Conservation (phyloP, 2,797 vertebrate genomes). For the Antrozous pallidus region DNA sequence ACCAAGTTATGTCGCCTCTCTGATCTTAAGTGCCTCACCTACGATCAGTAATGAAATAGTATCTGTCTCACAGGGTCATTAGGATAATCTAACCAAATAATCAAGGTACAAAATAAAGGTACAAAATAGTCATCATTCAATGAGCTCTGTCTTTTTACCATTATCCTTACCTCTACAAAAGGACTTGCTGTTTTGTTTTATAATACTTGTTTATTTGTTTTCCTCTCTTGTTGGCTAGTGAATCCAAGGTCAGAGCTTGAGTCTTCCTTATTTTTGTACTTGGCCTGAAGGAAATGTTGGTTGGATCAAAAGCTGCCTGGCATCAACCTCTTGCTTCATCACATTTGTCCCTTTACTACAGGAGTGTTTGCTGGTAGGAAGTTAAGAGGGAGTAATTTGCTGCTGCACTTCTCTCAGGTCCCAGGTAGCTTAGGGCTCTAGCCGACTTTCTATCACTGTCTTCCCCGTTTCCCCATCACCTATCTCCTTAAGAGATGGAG, state of each 20-base stretch:
- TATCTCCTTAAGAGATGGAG: neutral
- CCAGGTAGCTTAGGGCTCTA: neutral
- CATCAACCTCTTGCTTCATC: neutral
- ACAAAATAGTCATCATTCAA: neutral
- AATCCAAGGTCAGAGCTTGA: neutral
- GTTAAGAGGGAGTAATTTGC: neutral
- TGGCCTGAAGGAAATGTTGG: conserved; percentile 7
- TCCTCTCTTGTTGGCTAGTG: neutral
- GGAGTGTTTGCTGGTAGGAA: neutral
- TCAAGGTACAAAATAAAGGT: neutral
- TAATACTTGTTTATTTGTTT: neutral
- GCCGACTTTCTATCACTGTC: neutral
- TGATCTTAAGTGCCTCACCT: neutral
- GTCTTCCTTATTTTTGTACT: conserved; percentile 35
- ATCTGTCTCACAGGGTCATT: neutral
- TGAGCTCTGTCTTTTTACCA: neutral
- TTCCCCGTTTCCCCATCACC: neutral
- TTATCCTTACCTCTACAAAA: neutral
- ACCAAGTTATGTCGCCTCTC: neutral
- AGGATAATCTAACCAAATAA: neutral
- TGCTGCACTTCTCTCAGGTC: neutral
- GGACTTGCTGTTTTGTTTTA: neutral
- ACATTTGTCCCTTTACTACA: neutral
- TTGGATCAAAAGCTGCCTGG: neutral
- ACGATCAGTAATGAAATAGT: neutral